phyloP scores from a whole-genome alignment of 2,113 vertebrate genomes.

The Alethe castanea region DNA sequence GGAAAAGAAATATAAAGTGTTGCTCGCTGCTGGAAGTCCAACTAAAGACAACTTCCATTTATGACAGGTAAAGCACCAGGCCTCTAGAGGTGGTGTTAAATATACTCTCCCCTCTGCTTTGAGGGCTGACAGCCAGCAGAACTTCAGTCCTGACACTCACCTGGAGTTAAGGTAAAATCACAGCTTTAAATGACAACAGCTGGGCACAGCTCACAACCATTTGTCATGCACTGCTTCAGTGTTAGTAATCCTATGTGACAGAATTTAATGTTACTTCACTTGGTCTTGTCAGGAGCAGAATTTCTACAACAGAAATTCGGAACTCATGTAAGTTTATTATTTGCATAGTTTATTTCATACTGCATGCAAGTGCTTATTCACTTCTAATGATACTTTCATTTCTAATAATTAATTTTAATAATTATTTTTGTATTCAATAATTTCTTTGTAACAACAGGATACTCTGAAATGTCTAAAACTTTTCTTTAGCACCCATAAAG shows the following conservation, averaged over 20 bases:
- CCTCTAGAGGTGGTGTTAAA: neutral
- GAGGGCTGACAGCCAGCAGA: neutral
- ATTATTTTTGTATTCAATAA: neutral
- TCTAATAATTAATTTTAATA: neutral
- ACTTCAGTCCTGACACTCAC: neutral
- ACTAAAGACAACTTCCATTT: neutral
- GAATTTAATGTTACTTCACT: neutral
- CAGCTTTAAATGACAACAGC: neutral
- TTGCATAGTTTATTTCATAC: neutral
- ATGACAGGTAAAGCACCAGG: neutral
- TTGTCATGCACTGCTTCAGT: neutral
- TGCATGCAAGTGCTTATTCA: neutral
- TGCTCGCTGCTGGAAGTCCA: neutral
- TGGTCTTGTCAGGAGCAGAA: neutral
- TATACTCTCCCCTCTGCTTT: neutral
- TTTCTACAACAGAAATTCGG: neutral
- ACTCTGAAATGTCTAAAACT: neutral
- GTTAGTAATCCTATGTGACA: neutral
- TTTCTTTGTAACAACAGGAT: neutral
- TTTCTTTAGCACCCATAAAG: neutral
- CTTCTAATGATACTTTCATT: neutral
- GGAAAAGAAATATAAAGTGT: neutral
- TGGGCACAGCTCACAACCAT: neutral
- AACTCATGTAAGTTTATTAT: neutral
- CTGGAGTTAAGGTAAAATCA: neutral